Base-by-base conservation (phyloP, 2,888 invertebrate genomes). In the Acanthosepion esculentum region DNA sequence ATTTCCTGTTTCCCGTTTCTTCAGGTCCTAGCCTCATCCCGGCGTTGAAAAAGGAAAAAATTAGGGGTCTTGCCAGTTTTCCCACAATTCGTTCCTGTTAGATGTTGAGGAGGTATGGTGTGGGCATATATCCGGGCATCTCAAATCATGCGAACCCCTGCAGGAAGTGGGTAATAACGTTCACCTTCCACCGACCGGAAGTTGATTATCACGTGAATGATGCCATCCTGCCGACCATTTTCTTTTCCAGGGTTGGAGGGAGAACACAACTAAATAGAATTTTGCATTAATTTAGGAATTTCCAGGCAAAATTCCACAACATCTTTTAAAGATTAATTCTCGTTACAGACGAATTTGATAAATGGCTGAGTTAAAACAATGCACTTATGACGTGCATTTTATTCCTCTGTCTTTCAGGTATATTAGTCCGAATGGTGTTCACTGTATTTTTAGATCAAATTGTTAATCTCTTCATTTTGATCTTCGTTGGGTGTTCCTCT, bases 1-100 rank as follows among this genome's bases (percentile, higher is more conserved):
- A 78, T 78, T n/a, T 78, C 78, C 78, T 78, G 78, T 78, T 78
- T 78, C 78, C 78, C n/a, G 78, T 78, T 78, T 78, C 78, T 78
- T 78, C 10, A n/a, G 78, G 78, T n/a, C 29, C 78, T 78, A n/a
- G 78, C 78, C 0, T n/a, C 78, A 78, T n/a, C 78, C 78, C 78
- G 78, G n/a, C n/a, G 15, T 15, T 78, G 78, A n/a, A 10, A 78
- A 78, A 78, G 29, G n/a, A n/a, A n/a, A n/a, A 78, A 78, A 78
- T 15, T n/a, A 15, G n/a, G n/a, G 78, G 78, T 20, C n/a, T 78
- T n/a, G n/a, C n/a, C 20, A 78, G n/a, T 78, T 4, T 78, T 78
- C 78, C 78, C 78, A 78, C 78, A 78, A n/a, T 12, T 78, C 78
- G 78, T 78, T 78, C n/a, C 78, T n/a, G 10, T n/a, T n/a, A 78